Base-by-base conservation (phyloP, 2,113 vertebrate species). In the Pleuronectes platessa region DNA sequence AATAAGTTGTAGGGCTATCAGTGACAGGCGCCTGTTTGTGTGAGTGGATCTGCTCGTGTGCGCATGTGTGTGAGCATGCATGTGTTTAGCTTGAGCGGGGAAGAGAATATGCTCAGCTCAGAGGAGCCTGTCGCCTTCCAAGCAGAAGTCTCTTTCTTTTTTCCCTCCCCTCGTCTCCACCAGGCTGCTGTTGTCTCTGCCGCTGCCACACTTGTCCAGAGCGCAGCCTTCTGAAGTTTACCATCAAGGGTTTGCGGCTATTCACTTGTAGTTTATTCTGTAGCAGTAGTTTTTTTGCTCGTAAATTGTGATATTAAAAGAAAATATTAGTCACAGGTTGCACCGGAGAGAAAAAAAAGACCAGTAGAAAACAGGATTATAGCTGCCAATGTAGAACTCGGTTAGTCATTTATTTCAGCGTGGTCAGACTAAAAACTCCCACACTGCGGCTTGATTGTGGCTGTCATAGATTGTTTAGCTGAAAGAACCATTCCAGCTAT, bases 1-100 rank as follows among this genome's bases (percentile, higher is more conserved):
- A 89, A 67, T 66, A 84, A 81, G 74, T 86, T 84, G 68, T 69
- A 68, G 83, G 87, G 73, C 86, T 81, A 88, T 84, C 84, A 82
- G 83, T 88, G 84, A 82, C 51, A 65, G 74, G 68, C 78, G 71
- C 68, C 71, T 84, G 85, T 80, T 80, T 74, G 85, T 31, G 31
- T 31, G 6, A 31, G 31, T 61, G 61, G 79, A 71, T 79, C 61
- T 72, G 76, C 79, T 76, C 67, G 68, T 24, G 61, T 58, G 73
- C 17, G 31, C 40, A 42, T 42, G 40, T 77, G 61, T 87, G 71
- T 76, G 76, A 73, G 64, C 79, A 76, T 56, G 76, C 79, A 63
- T 79, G 76, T 64, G 76, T 81, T 71, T 67, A 77, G 70, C 81
- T 73, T 70, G 62, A 71, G 58, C 37, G 56, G 23, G 79, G 70